Base-by-base conservation (phyloP, 2,888 invertebrate genomes). In the Villa cingulata region DNA sequence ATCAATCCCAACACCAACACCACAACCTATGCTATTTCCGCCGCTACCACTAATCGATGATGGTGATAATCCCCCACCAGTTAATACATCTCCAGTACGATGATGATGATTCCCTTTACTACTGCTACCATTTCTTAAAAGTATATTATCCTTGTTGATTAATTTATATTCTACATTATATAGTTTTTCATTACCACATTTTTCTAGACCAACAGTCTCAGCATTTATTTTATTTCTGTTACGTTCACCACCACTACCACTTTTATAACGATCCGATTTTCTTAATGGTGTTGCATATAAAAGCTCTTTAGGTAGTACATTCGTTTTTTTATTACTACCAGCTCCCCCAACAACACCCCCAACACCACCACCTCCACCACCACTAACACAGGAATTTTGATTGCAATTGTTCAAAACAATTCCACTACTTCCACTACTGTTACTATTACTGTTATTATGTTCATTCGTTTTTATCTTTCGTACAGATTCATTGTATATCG, bases 401-500 rank as follows among this genome's bases (percentile, higher is more conserved):
- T 62, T 62, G 53, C 59, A 59, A 48, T 60, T 59, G 46, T 64
- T 64, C 40, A 62, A 48, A n/a, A 59, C 37, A 4, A 27, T 20
- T 9, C 14, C 16, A 16, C 37, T 37, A 7, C 14, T 37, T 4
- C 16, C 16, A 18, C 53, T 39, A 17, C 50, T 49, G n/a, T 14
- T 3, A 5, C 4, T 27, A 29, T 3, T 23, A 18, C 4, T 14
- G 3, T n/a, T 9, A 10, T 20, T 12, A 12, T 50, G 27, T 37
- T 48, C 48, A 37, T 43, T 49, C 23, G 43, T 14, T 53, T 68
- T 69, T 49, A 68, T 69, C 54, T 68, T 68, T 41, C 69, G 62
- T 45, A 68, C 67, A 20, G 68, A 66, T 52, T 68, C 68, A 56
- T 68, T 68, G 54, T 62, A 68, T 68, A 68, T 69, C 50, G 67